phyloP scores from a whole-genome alignment of 2,888 invertebrate species.

The Cephus pulcher region DNA sequence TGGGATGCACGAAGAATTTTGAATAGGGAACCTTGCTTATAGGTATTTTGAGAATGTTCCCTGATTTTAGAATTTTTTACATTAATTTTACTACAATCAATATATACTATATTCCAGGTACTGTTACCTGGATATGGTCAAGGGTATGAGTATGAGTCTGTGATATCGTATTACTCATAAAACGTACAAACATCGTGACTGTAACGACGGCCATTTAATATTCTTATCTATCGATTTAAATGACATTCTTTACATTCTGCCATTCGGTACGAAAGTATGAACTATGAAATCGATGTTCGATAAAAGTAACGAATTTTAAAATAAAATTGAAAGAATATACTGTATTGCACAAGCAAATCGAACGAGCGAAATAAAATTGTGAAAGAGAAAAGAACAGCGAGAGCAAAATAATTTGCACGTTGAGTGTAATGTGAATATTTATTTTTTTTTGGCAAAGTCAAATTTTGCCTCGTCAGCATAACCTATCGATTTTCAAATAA shows the following conservation, averaged over 20 bases:
- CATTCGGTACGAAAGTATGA: conserved; percentile 11
- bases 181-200: conserved; percentile 43
- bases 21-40: background rate
- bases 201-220: conserved; percentile 39
- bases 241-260: conserved; percentile 42
- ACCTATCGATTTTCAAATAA: background rate
- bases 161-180: conserved; percentile 47
- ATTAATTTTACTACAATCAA: too few relatives aligned
- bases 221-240: conserved; percentile 49
- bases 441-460: background rate
- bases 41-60: background rate
- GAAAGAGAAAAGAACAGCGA: background rate
- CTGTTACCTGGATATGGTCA: too few relatives aligned
- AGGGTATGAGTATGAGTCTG: background rate
- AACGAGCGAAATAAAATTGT: background rate
- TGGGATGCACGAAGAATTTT: background rate
- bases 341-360: background rate
- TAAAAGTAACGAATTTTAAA: conserved; percentile 34
- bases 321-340: conserved; percentile 20
- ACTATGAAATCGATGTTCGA: conserved; percentile 35
- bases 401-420: background rate
- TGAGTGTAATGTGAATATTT: background rate
- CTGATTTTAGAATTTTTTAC: background rate
- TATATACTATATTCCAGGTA: too few relatives aligned
- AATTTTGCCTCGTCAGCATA: background rate